phyloP scores from a whole-genome alignment of 2,888 invertebrate species.

The Lochmaea crataegi region DNA sequence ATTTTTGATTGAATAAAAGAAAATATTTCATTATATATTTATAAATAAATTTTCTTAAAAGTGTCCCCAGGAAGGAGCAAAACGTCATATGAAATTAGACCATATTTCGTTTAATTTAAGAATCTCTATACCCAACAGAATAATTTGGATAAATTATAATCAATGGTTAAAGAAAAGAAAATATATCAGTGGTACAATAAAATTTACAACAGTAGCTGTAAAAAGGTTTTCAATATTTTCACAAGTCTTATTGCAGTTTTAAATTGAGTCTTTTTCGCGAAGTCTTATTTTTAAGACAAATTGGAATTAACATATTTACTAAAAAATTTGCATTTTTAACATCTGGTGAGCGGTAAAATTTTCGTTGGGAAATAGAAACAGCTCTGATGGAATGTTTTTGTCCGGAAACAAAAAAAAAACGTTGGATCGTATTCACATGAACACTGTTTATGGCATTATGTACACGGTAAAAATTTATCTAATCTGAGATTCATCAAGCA shows the following conservation, averaged over 20 bases:
- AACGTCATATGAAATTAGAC: too few species aligned
- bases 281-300: constrained; percentile 27
- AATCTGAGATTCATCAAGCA: too few species aligned
- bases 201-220: constrained; percentile 19
- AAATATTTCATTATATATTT: too few species aligned
- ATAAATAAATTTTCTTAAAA: too few species aligned
- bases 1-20: too few species aligned
- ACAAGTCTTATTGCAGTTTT: constrained; percentile 18
- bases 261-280: constrained; percentile 13
- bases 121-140: too few species aligned
- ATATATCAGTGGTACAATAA: not conserved
- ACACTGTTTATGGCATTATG: constrained; percentile 6
- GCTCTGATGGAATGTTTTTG: constrained; percentile 16
- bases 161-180: too few species aligned
- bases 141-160: too few species aligned
- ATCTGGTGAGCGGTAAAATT: constrained; percentile 24
- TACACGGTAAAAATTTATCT: constrained; percentile 8
- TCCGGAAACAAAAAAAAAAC: not conserved
- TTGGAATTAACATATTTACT: constrained; percentile 30
- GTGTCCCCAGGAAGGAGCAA: too few species aligned
- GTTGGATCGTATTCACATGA: constrained; percentile 13
- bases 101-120: too few species aligned
- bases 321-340: constrained; percentile 29
- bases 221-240: constrained; percentile 6
- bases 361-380: constrained; percentile 13